Evolutionary conservation across 1,140 invertebrate genomes (phyloP), one percentile per base, ranked within the genome.

Genomic region (Monomorium pharaonis): DNA sequence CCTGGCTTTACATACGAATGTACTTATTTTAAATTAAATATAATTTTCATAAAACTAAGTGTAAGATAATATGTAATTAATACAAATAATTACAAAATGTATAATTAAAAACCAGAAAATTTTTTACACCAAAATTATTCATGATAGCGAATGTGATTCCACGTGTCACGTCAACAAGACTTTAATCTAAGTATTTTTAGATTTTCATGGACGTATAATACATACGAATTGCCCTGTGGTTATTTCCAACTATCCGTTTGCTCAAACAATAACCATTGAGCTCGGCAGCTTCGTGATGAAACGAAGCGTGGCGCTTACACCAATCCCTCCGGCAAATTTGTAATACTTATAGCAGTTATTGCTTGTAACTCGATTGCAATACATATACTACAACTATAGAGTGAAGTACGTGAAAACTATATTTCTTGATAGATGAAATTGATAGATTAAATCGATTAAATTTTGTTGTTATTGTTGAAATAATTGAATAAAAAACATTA

Each of bases 231-330:
- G 80, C 49, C 77, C 62, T 51, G 74, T 75, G 69, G 78, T 86
- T 89, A 89, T 88, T 88, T 88, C 80, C 85, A 88, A 80, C 86
- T 81, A 14, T 54, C 12, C 54, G 27, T 84, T 58, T 58, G 67
- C 76, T 72, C 58, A 81, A 86, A 89, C 86, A 89, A 88, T 89
- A 74, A 70, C 51, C 54, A 78, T 78, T 30, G 30, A 78, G 27
- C 72, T 75, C 33, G 72, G 30, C 72, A 58, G 51, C 62, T 80
- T 69, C 47, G 16, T n/a, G 12, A 21, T 27, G 47, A 37, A 69
- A 58, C n/a, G 62, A 24, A 33, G 44, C 49, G 24, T 76, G 54
- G 37, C 74, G 74, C 12, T 42, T 27, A 51, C 30, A 49, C 16
- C 21, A 27, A 83, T 65, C 27, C 16, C 47, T 51, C 16, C 18